A percentile compares a stretch with the other conserved stretches of the same genome.
Evolutionary conservation across 2,888 invertebrate genomes (phyloP).

Genomic region (Eristalis tenax): DNA sequence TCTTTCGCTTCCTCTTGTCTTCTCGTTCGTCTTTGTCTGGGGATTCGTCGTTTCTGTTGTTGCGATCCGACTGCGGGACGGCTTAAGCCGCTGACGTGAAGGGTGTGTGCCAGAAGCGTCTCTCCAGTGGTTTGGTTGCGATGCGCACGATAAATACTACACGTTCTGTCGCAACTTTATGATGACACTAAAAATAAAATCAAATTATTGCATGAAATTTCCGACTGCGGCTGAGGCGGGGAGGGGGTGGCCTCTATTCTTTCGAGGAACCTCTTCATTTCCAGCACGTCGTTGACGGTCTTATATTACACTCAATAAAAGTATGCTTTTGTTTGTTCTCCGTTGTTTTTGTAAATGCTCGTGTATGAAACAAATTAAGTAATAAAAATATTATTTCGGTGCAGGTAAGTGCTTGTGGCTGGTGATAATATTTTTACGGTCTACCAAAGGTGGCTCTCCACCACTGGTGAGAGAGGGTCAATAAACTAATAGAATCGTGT

Average conservation of each 20-base stretch:
- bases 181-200: slow-evolving; percentile 23
- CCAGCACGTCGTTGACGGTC: background rate
- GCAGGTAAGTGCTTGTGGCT: slow-evolving; percentile 51
- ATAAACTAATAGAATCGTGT: slow-evolving; percentile 16
- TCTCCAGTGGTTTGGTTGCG: background rate
- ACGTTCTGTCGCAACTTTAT: slow-evolving; percentile 44
- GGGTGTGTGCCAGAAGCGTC: background rate
- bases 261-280: slow-evolving; percentile 14
- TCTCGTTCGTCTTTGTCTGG: background rate
- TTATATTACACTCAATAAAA: slow-evolving; percentile 23
- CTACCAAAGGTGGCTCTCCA: background rate
- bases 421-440: slow-evolving; percentile 30
- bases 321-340: background rate
- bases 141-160: slow-evolving; percentile 14
- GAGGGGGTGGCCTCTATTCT: background rate
- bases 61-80: background rate
- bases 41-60: background rate
- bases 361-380: slow-evolving; percentile 10
- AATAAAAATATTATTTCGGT: slow-evolving; percentile 12
- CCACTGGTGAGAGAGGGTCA: slow-evolving; percentile 23
- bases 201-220: slow-evolving; percentile 29
- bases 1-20: background rate
- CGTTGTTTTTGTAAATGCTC: background rate
- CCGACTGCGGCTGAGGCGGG: background rate
- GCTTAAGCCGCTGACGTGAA: background rate